Evolutionary conservation across 2,797 vertebrate genomes (phyloP).

Genomic region (Silurus aristotelis): DNA sequence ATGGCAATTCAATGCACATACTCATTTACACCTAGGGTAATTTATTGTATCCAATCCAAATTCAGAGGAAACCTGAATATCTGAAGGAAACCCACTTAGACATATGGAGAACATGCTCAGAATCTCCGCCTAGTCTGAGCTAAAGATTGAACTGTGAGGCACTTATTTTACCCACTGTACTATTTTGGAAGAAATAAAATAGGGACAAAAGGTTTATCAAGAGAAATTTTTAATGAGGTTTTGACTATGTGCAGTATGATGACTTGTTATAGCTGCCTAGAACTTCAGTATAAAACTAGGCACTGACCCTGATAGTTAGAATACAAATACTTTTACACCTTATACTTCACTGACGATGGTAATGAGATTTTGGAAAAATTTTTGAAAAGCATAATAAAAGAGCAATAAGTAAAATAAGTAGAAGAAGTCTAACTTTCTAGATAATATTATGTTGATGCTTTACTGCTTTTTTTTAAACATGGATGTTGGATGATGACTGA

Average conservation of each 20-base stretch:
- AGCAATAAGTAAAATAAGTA: too few species aligned
- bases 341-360: neutral
- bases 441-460: neutral
- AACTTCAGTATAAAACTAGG: neutral
- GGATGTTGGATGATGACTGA: constrained; percentile 1
- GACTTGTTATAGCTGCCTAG: neutral
- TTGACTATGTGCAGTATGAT: neutral
- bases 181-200: neutral
- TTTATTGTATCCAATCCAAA: neutral
- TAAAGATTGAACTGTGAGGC: neutral
- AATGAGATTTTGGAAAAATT: neutral
- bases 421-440: neutral
- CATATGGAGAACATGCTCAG: neutral
- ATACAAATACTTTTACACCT: neutral
- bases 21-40: neutral
- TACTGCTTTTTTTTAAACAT: neutral
- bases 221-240: constrained; percentile 1
- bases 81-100: neutral
- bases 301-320: neutral
- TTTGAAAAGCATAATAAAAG: neutral
- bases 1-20: neutral
- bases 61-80: neutral
- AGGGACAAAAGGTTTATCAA: neutral
- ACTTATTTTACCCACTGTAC: neutral
- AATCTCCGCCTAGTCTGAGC: neutral